Base-by-base conservation (phyloP, 2,888 invertebrate genomes). In the Epinotia ramella region DNA sequence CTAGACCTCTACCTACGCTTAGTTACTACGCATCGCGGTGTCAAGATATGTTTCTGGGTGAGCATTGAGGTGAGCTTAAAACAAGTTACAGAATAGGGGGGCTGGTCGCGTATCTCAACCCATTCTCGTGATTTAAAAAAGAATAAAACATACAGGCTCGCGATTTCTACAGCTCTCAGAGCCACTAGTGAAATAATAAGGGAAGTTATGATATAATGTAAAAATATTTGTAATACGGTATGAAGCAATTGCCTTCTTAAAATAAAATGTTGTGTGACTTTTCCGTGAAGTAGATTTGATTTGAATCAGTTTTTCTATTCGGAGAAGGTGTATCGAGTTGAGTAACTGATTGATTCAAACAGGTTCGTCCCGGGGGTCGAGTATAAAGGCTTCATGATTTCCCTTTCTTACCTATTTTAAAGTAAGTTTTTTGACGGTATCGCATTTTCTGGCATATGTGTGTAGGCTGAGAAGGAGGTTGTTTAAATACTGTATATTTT, bases 341-440 rank as follows among this genome's bases (percentile, higher is more conserved):
- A 62, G 46, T 57, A 59, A 57, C 28, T 72, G 72, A 72, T 72
- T 65, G 65, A 72, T 57, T 28, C 72, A 57, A 57, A 65, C 46
- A 65, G 53, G 40, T n/a, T 12, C 18, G 3, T 46, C 64, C 71
- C 64, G 11, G 13, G 72, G 64, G 64, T n/a, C 44, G 28, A 40
- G 64, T 65, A 72, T 18, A 57, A 46, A 64, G 46, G n/a, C 62
- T 12, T 18, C 64, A 57, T 33, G 64, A 33, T n/a, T 57, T 67
- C 11, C 16, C 13, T 59, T 59, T 69, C 40, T 44, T 68, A 24
- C 28, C 33, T 40, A 44, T 16, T 44, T 44, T 68, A 20, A 56
- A 59, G 11, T 57, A 4, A 56, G 67, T 68, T 20, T 33, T 65
- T 65, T 67, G 18, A 44, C 16, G 44, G 16, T 24, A 46, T 28